These are phyloP conservation scores for Thalassoma bifasciatum DNA, from an alignment of 2,113 vertebrate genomes.

Conservation along the genomic window DNA sequence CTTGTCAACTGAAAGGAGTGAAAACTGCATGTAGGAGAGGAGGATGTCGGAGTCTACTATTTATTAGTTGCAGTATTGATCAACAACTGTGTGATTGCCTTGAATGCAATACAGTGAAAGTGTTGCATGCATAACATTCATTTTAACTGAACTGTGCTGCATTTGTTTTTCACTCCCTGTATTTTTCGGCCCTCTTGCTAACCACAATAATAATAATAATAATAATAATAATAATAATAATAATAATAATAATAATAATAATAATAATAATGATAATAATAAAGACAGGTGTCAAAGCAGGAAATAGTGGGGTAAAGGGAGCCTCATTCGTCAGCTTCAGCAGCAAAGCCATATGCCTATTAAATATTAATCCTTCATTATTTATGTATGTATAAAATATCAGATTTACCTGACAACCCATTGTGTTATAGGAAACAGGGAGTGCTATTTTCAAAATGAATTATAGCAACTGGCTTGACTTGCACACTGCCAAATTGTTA, in stretches of 20 bases:
- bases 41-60: neutral
- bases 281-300: constrained; percentile 2
- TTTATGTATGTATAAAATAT: neutral
- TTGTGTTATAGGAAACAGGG: neutral
- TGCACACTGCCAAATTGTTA: neutral
- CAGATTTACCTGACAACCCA: neutral
- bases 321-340: neutral
- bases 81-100: neutral
- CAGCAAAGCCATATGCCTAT: neutral
- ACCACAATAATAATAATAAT: too few relatives aligned
- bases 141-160: neutral
- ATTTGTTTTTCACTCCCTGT: neutral
- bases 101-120: neutral
- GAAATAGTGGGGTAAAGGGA: neutral
- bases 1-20: neutral
- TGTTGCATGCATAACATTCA: neutral
- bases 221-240: too few relatives aligned
- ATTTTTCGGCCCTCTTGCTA: too few relatives aligned
- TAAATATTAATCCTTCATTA: neutral
- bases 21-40: neutral
- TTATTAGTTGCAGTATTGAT: neutral
- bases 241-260: too few relatives aligned
- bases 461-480: neutral
- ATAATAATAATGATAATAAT: too few relatives aligned
- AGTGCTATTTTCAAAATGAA: neutral